phyloP scores from a whole-genome alignment of 1,140 invertebrate genomes.

The Aplysia californica region DNA sequence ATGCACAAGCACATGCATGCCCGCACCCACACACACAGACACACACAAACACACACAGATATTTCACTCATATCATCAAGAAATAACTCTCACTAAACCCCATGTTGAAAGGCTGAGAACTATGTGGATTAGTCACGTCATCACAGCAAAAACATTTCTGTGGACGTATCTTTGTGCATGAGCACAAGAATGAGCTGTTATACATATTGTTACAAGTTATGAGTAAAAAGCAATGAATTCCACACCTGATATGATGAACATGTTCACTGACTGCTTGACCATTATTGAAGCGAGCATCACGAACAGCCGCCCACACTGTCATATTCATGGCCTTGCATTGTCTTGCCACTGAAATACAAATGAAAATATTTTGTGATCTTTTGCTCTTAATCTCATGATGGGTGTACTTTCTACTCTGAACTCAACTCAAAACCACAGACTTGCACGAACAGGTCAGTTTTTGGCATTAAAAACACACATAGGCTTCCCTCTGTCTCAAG shows the following conservation, averaged over 20 bases:
- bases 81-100: no score
- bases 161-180: no score
- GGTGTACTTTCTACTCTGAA: not conserved
- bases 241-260: conserved; percentile 6
- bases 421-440: not conserved
- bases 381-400: not conserved
- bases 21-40: no score
- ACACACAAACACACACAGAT: no score
- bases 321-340: conserved; percentile 16
- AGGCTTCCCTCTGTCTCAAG: not conserved
- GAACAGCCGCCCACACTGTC: conserved; percentile 9
- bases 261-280: not conserved
- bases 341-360: conserved; percentile 3
- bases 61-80: no score
- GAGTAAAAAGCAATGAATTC: not conserved
- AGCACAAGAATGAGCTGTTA: not conserved
- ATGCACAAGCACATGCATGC: no score
- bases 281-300: not conserved
- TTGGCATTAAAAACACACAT: not conserved
- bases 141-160: no score
- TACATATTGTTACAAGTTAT: not conserved
- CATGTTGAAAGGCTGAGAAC: no score
- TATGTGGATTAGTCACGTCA: no score
- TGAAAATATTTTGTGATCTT: not conserved
- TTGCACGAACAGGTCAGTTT: not conserved